phyloP scores from a whole-genome alignment of 2,113 vertebrate genomes.

The Hydrochoerus hydrochaeris region DNA sequence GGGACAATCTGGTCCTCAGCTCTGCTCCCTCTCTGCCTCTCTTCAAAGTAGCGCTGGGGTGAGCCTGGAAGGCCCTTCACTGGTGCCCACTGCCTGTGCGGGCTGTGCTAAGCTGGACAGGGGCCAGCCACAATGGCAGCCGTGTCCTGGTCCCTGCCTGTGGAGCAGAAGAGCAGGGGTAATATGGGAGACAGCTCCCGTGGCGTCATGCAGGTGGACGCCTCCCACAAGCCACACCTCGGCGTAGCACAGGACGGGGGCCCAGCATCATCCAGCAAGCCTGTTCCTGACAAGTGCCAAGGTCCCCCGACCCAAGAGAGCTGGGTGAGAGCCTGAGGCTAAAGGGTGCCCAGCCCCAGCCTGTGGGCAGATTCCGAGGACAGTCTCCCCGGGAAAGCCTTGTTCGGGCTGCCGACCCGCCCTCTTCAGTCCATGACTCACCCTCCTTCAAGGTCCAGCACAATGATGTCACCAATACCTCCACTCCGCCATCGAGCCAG shows the following conservation, averaged over 20 bases:
- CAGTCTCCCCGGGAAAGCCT: background rate
- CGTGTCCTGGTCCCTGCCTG: no score
- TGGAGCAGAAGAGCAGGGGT: background rate
- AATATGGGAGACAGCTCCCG: background rate
- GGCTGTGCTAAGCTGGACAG: background rate
- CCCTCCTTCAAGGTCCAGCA: slow-evolving; percentile 1
- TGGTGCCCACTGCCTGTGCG: background rate
- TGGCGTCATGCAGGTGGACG: no score
- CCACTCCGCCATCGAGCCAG: no score
- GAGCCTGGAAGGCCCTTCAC: rapidly evolving
- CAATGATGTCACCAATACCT: slow-evolving; percentile 25
- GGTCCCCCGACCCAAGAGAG: background rate
- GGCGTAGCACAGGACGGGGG: background rate
- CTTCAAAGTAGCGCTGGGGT: background rate
- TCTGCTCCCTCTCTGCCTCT: background rate
- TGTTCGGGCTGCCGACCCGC: background rate
- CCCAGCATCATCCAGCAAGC: no score
- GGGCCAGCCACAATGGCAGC: no score
- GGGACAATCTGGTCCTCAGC: background rate
- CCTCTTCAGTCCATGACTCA: slow-evolving; percentile 48
- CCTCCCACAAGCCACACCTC: background rate
- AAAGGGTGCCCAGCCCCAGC: background rate
- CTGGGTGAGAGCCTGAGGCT: background rate
- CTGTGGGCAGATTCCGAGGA: background rate
- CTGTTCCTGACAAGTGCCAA: background rate